These are phyloP conservation scores for Sebastes flavidus DNA, from an alignment of 2,797 vertebrate genomes.

Conservation along the genomic window DNA sequence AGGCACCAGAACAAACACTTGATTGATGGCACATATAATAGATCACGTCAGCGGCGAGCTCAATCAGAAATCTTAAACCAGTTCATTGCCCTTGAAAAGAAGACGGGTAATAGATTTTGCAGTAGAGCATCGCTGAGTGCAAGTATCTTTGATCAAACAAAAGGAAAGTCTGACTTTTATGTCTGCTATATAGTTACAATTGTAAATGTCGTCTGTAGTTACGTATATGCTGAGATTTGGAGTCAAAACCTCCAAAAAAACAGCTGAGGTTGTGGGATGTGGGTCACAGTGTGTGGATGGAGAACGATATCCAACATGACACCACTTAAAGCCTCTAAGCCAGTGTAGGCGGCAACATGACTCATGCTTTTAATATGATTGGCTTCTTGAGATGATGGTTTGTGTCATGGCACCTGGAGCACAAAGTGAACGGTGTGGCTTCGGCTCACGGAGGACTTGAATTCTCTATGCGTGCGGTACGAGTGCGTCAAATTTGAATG, in stretches of 20 bases:
- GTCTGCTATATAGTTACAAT: not conserved
- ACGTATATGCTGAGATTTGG: not conserved
- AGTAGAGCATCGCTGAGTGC: not conserved
- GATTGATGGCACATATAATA: constrained; percentile 50
- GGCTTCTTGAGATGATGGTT: constrained; percentile 75
- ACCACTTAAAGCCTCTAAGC: constrained; percentile 75
- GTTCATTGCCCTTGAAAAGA: constrained; percentile 5
- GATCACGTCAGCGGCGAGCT: constrained; percentile 30
- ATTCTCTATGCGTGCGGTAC: not conserved
- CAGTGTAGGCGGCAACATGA: constrained; percentile 72
- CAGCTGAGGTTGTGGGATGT: constrained; percentile 59
- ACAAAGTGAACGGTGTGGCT: constrained; percentile 27
- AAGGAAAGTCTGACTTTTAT: not conserved
- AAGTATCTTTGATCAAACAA: constrained; percentile 3
- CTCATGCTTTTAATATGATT: constrained; percentile 80
- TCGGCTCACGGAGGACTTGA: no score
- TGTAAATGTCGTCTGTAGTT: not conserved
- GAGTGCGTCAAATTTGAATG: constrained; percentile 20
- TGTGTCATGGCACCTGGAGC: constrained; percentile 78
- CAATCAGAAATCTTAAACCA: constrained; percentile 17
- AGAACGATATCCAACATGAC: constrained; percentile 71
- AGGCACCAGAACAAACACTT: constrained; percentile 40
- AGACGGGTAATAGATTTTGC: not conserved
- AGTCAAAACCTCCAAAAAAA: constrained; percentile 27
- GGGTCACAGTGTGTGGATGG: constrained; percentile 69